Base-by-base conservation (phyloP, 1,140 invertebrate species). In the Drosophila lowei region DNA sequence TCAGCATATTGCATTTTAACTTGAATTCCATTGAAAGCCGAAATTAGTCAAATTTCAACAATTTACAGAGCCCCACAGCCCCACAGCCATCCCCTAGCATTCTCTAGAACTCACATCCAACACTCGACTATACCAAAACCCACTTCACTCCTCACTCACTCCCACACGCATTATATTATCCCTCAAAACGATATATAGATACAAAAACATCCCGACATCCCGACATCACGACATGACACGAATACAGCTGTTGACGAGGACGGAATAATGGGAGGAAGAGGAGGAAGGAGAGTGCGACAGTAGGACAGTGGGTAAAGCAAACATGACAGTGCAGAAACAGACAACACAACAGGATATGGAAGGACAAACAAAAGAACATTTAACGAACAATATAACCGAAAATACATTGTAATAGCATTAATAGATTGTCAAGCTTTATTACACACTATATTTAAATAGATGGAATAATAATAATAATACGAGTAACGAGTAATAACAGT, bases 341-440 rank as follows among this genome's bases (percentile, higher is more conserved):
- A 75, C 13, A 38, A 38, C 34, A 38, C 13, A 38, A 38, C 34
- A 38, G 34, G 34, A 38, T 38, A 38, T 38, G 34, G 52, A 54
- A 38, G 34, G 43, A 50, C 48, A 55, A 66, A 64, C 55, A 52
- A 70, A 21, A 34, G 46, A 59, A 70, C 54, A 60, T 66, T 66
- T 66, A 59, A 74, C 54, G 34, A 57, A 83, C 55, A 78, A 60
- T 79, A 85, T 70, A 79, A 44, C 56, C 61, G 44, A 79, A 58
- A 72, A 61, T 57, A 84, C 77, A 79, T 60, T 66, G 78, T 70
- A 72, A 85, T 86, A 81, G 81, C 73, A 86, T 86, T 86, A 85
- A 88, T 86, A 88, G 83, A 86, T 86, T 86, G 83, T 88, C 81
- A 86, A 86, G 81, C 81, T 86, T 86, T 86, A 86, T 86, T 88